Evolutionary conservation across 2,797 vertebrate species (phyloP), one percentile per base, ranked within the genome.

Genomic region (Malacoraja senta): DNA sequence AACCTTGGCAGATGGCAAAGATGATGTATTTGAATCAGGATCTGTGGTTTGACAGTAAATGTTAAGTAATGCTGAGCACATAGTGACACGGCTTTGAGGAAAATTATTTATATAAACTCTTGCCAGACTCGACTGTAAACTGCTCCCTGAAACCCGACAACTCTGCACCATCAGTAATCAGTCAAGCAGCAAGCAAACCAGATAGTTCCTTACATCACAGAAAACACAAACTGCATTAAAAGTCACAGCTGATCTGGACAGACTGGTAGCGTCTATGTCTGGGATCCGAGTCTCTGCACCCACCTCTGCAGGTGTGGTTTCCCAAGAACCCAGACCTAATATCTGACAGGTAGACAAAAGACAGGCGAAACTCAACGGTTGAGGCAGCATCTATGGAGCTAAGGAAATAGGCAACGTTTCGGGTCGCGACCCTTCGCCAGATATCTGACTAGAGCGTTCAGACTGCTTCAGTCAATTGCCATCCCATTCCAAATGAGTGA

Each of bases 1-100:
- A 74, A n/a, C 58, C 68, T 24, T 72, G 68, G 71, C 90, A 92
- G 84, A 68, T 86, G 83, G 83, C 6, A 86, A 65, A 68, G 65
- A 88, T 68, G 61, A 88, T 88, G 84, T 19, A 63, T 17, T 35
- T 68, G n/a, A 68, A 68, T 68, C 17, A 10, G 63, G 84, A 68
- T 88, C n/a, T 35, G 19, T 68, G 21, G 7, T 88, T 17, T 88
- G 84, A 35, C 63, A 88, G n/a, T 68, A 19, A 88, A 65, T 68
- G 84, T 63, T 86, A 29, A 35, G 84, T 88, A 68, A 68, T 61
- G 61, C 63, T 24, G 63, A 88, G n/a, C 63, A 15, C 29, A n/a
- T 12, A 65, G 29, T 8, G 15, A 65, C 2, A 26, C 58, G 17
- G 29, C n/a, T 29, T 63, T 32, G 29, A 86, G 29, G 1, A 32